Evolutionary conservation across 2,888 invertebrate species (phyloP), one percentile per base, ranked within the genome.

Genomic region (Philereme vetulata): DNA sequence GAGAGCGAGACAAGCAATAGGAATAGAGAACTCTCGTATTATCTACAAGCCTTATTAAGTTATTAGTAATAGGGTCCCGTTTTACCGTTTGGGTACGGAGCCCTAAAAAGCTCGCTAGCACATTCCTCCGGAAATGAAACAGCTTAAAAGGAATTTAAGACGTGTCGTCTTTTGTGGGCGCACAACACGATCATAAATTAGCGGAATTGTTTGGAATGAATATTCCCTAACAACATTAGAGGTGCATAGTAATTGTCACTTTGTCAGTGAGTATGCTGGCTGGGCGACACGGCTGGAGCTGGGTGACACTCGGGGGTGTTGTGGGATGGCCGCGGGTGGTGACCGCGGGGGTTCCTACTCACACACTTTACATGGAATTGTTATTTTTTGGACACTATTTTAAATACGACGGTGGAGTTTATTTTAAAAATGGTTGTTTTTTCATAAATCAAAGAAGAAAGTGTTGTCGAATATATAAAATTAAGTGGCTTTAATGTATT

Each of bases 241-340:
- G 82, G 74, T 82, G 86, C 89, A 90, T 89, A 84, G 85, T 84
- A 85, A 90, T 89, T 89, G 89, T 86, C 89, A 88, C 84, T 88
- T 86, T 87, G 89, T 88, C 84, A 84, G 83, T 81, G 78, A 69
- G 62, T 67, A 21, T 21, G 2, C 21, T 21, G 21, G 78, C 75
- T 74, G 80, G 76, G 79, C 78, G 78, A 70, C 81, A 66, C 82
- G 65, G 80, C 71, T 72, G 83, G 85, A 80, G 78, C 67, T 75
- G 65, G 71, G 74, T 72, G 67, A 71, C 76, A 68, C 69, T 75
- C 79, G 67, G 70, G 77, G 76, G 74, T 80, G 79, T 74, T 76
- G 70, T 74, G 71, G 77, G 77, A 4, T 76, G 77, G 75, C 78
- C 68, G 66, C 76, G 73, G 77, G 80, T 77, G 79, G 58, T 76